A percentile compares a stretch with the other conserved stretches of the same genome.
These are phyloP conservation scores for Epinotia brunnichana DNA, from an alignment of 2,888 invertebrate genomes.

Conservation along the genomic window DNA sequence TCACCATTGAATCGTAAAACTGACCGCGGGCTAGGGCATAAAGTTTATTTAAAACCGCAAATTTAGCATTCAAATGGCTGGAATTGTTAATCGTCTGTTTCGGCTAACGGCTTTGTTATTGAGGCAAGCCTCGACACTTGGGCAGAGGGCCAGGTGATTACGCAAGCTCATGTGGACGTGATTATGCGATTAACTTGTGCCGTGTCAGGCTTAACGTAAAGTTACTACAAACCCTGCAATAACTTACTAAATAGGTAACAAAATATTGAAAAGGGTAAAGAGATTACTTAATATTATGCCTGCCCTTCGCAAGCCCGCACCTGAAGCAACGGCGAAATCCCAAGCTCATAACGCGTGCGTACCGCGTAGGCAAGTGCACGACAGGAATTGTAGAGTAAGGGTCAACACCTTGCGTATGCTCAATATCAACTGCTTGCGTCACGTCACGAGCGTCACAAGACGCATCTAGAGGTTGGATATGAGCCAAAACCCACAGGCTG, in stretches of 20 bases:
- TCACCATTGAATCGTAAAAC: slow-evolving; percentile 19
- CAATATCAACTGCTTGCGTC: slow-evolving; percentile 26
- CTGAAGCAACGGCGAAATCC: slow-evolving; percentile 33
- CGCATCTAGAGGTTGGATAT: slow-evolving; percentile 38
- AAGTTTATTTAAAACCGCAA: slow-evolving; percentile 41
- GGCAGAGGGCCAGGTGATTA: slow-evolving; percentile 43
- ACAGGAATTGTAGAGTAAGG: slow-evolving; percentile 19
- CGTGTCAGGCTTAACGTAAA: slow-evolving; percentile 29
- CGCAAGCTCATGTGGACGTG: slow-evolving; percentile 40
- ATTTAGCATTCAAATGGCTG: slow-evolving; percentile 41
- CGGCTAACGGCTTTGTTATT: slow-evolving; percentile 42
- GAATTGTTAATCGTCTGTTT: slow-evolving; percentile 42
- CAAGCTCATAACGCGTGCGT: slow-evolving; percentile 18
- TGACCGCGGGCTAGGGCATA: slow-evolving; percentile 30
- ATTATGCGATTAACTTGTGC: slow-evolving; percentile 34
- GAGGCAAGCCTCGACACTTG: slow-evolving; percentile 43
- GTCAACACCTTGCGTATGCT: slow-evolving; percentile 26
- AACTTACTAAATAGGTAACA: not conserved
- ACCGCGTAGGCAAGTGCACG: slow-evolving; percentile 17
- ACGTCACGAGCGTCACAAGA: slow-evolving; percentile 41
- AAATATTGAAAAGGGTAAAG: not conserved
- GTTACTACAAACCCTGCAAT: not conserved
- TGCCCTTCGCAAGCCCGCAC: slow-evolving; percentile 11
- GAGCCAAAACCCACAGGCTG: slow-evolving; percentile 36
- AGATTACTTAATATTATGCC: not conserved